A percentile compares a stretch with the other conserved stretches of the same genome.
phyloP scores from a whole-genome alignment of 1,140 invertebrate genomes.

The Ectropis grisescens region DNA sequence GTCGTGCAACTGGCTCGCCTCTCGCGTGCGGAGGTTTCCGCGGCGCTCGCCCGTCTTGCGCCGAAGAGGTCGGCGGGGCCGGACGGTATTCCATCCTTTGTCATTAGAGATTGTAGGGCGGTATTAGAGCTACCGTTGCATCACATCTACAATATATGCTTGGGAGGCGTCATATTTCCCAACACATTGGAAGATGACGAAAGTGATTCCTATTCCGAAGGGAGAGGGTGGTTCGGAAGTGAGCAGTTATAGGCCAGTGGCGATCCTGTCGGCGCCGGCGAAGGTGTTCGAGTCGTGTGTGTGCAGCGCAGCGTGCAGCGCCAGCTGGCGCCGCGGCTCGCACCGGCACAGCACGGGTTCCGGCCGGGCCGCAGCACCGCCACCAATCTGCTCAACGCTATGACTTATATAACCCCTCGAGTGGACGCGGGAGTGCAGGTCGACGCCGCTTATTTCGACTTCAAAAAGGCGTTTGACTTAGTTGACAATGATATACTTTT shows the following conservation, averaged over 20 bases:
- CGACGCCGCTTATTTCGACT: no score
- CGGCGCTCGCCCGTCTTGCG: constrained; percentile 1
- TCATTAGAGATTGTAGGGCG: constrained; percentile 7
- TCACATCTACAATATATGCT: constrained; percentile 6
- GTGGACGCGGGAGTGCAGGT: no score
- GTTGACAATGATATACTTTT: no score
- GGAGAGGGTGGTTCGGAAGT: neutral
- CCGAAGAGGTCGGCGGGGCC: constrained; percentile 8
- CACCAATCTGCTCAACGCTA: no score
- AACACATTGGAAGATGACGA: constrained; percentile 7
- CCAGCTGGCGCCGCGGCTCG: neutral
- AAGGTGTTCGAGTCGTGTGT: neutral
- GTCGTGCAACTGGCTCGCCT: neutral
- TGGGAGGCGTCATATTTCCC: constrained; percentile 2
- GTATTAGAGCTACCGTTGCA: constrained; percentile 7
- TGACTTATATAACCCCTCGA: no score
- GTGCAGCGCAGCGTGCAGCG: neutral
- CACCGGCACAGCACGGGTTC: neutral
- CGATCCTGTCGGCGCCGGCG: neutral
- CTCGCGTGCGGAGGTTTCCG: neutral
- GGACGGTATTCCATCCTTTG: constrained; percentile 10
- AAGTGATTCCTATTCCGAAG: neutral
- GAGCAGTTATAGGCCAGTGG: neutral
- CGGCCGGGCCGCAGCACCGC: neutral
- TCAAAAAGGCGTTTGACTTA: no score